phyloP scores from a whole-genome alignment of 2,888 invertebrate species.

The Trachelus tabidus region DNA sequence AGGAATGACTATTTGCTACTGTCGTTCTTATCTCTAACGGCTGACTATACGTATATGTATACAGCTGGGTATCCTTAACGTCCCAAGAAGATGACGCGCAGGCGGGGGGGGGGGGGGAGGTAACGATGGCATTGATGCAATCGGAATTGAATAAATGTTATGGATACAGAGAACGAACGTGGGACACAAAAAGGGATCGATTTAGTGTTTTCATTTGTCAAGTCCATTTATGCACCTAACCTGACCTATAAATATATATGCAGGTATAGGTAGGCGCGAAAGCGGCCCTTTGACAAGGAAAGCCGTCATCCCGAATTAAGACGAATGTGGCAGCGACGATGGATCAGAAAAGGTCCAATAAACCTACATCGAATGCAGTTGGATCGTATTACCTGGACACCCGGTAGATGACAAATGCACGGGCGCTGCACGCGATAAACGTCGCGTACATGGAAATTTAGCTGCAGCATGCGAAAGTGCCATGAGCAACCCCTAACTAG shows the following conservation, averaged over 20 bases:
- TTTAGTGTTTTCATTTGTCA: neutral
- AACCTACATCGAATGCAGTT: constrained; percentile 16
- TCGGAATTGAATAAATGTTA: neutral
- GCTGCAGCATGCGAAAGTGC: neutral
- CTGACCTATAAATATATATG: neutral
- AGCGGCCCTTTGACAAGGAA: constrained; percentile 2
- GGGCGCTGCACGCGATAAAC: constrained; percentile 16
- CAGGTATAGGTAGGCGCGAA: neutral
- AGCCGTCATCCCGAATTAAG: constrained; percentile 10
- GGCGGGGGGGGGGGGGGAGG: neutral
- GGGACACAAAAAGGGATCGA: neutral
- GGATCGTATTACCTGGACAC: neutral
- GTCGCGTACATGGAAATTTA: neutral
- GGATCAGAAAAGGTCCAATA: constrained; percentile 13
- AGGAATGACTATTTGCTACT: neutral
- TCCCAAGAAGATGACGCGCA: neutral
- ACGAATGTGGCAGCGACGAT: neutral
- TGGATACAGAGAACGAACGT: neutral
- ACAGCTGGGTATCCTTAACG: too few relatives aligned
- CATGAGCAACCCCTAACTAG: constrained; percentile 16
- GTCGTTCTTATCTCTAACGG: neutral
- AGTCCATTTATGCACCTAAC: too few relatives aligned
- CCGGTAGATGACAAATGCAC: neutral
- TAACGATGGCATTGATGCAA: neutral
- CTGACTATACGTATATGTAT: neutral